phyloP scores from a whole-genome alignment of 2,888 invertebrate genomes.

The Rhynchonema sp. region DNA sequence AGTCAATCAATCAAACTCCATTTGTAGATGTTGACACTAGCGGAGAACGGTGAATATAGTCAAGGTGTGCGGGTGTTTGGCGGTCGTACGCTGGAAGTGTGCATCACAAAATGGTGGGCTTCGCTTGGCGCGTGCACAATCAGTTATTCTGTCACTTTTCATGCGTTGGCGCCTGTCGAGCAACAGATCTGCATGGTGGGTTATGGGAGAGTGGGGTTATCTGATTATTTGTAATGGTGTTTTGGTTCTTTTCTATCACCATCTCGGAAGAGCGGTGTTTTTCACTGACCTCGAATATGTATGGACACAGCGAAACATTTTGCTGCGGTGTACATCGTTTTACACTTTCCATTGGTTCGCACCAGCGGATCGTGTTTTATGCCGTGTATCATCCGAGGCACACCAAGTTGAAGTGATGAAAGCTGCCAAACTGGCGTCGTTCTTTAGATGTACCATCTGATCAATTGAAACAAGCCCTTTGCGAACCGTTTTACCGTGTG shows the following conservation, averaged over 20 bases:
- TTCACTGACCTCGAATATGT: too few species aligned
- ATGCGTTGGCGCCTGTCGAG: constrained; percentile 52
- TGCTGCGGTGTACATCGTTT: too few species aligned
- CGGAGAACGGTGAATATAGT: constrained; percentile 9
- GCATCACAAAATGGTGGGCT: constrained; percentile 84
- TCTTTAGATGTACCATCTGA: neutral
- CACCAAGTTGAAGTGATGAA: neutral
- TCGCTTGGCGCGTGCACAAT: constrained; percentile 46
- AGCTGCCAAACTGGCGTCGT: neutral
- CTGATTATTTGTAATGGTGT: too few species aligned
- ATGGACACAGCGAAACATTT: too few species aligned
- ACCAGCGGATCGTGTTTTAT: neutral
- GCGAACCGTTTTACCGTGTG: too few species aligned
- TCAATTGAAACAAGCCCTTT: too few species aligned
- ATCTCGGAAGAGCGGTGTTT: too few species aligned
- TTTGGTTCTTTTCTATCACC: too few species aligned
- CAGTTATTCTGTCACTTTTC: constrained; percentile 53
- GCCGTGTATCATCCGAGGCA: too few species aligned
- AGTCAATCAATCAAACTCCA: too few species aligned
- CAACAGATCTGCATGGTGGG: constrained; percentile 42
- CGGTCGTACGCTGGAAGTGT: constrained; percentile 61
- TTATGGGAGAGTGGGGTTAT: neutral
- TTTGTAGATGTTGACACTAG: constrained; percentile 5
- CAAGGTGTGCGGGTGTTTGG: constrained; percentile 36
- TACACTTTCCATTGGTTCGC: too few species aligned